phyloP scores from a whole-genome alignment of 1,140 invertebrate species.

The Pantala flavescens region DNA sequence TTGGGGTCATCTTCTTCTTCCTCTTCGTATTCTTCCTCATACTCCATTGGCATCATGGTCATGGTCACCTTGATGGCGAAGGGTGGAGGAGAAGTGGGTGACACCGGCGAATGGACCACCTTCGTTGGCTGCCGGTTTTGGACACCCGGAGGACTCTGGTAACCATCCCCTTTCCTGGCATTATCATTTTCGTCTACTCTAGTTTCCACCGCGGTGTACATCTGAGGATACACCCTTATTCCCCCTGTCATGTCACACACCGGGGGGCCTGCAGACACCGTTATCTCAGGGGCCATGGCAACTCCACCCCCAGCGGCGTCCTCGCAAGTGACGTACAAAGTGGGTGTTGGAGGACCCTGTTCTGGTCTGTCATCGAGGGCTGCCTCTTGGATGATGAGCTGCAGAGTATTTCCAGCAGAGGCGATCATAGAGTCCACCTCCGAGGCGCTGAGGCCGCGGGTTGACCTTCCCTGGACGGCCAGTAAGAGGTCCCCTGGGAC shows the following conservation, averaged over 20 bases:
- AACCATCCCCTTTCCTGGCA: not conserved
- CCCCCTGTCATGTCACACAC: not conserved
- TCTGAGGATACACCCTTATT: not conserved
- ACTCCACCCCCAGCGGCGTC: not conserved
- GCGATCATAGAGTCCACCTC: constrained; percentile 26
- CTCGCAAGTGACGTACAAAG: not conserved
- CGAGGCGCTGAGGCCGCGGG: constrained; percentile 24
- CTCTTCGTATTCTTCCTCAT: not conserved
- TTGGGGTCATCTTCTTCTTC: not conserved
- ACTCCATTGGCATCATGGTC: not conserved
- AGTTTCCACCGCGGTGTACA: not conserved
- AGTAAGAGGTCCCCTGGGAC: constrained; percentile 26
- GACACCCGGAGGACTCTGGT: not conserved
- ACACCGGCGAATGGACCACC: not conserved
- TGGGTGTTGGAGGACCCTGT: not conserved
- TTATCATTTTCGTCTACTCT: not conserved
- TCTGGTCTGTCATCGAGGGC: not conserved
- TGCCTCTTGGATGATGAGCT: constrained; percentile 26
- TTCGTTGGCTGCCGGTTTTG: not conserved
- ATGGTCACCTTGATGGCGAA: constrained; percentile 3
- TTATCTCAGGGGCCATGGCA: not conserved
- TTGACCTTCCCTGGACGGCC: constrained; percentile 25
- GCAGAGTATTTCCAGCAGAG: constrained; percentile 25
- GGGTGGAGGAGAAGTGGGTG: not conserved
- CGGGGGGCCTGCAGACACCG: not conserved